Conservation (phyloP, 2,113 vertebrate genomes). For the Murina feae region DNA sequence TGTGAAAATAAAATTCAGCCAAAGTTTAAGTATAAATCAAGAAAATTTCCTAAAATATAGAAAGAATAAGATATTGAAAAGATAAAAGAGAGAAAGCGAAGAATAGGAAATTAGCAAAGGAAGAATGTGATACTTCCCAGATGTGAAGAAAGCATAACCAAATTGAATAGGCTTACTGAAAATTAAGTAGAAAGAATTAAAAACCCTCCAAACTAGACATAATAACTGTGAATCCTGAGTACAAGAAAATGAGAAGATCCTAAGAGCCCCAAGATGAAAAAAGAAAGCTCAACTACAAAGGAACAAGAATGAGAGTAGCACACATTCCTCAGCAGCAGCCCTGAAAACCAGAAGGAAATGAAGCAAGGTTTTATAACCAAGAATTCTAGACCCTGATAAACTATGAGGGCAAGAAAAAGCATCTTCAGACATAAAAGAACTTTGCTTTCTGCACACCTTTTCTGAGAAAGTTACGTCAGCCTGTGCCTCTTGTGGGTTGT, state of each 20-base stretch:
- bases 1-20: conserved; percentile 11
- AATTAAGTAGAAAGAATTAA: not conserved
- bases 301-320: not conserved
- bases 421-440: not conserved
- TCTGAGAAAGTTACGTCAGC: not conserved
- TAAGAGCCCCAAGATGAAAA: not conserved
- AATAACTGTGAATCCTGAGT: not conserved
- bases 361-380: not conserved
- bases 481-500: too few relatives aligned
- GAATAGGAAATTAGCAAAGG: not conserved
- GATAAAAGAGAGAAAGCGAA: not conserved
- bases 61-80: not conserved
- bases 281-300: not conserved
- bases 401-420: not conserved
- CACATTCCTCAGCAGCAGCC: not conserved
- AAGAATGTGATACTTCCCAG: not conserved
- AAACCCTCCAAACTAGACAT: not conserved
- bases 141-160: not conserved
- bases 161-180: not conserved
- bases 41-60: not conserved
- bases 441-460: not conserved
- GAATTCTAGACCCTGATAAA: not conserved
- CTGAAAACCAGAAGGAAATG: not conserved
- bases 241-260: not conserved
- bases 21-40: not conserved